Conservation (phyloP, 2,797 vertebrate species). For the Natrix natrix region DNA sequence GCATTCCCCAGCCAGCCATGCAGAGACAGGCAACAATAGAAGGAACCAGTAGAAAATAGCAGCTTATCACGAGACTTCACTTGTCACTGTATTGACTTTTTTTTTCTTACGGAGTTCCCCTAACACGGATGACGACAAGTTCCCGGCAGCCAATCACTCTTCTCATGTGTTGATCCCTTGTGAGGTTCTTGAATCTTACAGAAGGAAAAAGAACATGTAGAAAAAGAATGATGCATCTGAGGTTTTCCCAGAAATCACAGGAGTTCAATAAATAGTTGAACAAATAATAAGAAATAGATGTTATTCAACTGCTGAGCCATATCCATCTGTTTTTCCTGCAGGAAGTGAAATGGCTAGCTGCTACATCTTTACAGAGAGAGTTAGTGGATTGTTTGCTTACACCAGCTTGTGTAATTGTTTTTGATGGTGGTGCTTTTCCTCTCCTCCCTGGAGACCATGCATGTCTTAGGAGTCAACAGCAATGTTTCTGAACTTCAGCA, state of each 20-base stretch:
- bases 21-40: background rate
- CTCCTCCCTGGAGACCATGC: background rate
- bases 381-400: background rate
- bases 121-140: accelerated
- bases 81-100: background rate
- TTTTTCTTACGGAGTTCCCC: background rate
- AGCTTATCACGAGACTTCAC: background rate
- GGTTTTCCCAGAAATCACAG: background rate
- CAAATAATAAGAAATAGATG: background rate
- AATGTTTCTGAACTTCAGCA: background rate
- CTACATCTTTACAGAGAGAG: background rate
- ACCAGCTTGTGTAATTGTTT: background rate
- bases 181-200: background rate
- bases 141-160: background rate
- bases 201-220: background rate
- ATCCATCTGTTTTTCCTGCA: background rate
- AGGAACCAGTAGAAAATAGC: background rate
- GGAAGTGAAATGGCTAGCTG: background rate
- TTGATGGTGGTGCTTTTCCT: background rate
- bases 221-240: background rate
- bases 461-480: background rate
- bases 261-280: background rate
- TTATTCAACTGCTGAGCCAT: background rate
- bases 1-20: background rate
- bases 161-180: background rate